Evolutionary conservation across 2,888 invertebrate species (phyloP).

Genomic region (Euzetes globulus): DNA sequence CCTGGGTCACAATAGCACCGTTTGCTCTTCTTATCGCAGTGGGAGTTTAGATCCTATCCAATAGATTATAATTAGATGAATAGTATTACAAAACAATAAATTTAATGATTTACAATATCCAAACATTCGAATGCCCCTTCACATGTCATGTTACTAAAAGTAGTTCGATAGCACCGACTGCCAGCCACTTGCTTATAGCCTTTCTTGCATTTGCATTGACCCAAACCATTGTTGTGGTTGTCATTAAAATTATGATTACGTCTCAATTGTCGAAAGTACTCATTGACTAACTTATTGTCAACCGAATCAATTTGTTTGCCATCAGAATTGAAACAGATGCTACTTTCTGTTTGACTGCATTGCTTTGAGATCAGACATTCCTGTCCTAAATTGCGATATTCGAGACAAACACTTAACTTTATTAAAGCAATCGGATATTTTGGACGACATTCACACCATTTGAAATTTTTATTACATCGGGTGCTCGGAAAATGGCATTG

Average conservation of each 20-base stretch:
- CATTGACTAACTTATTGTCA: background rate
- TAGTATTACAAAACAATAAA: background rate
- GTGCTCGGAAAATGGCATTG: too few relatives aligned
- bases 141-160: background rate
- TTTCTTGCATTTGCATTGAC: constrained; percentile 16
- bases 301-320: background rate
- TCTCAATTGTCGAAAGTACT: background rate
- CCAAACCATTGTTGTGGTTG: background rate
- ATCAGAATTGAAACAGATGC: background rate
- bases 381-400: background rate
- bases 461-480: too few relatives aligned
- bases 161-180: background rate
- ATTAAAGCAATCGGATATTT: background rate
- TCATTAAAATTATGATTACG: too few relatives aligned
- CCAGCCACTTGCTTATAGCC: background rate
- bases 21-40: background rate
- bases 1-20: constrained; percentile 25
- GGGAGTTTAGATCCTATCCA: constrained; percentile 23
- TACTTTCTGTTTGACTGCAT: background rate
- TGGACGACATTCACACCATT: background rate
- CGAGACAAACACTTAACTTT: background rate
- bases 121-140: background rate
- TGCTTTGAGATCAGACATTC: background rate
- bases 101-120: background rate
- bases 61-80: background rate